Conservation (phyloP, 2,113 vertebrate genomes). For the Microtus pennsylvanicus region DNA sequence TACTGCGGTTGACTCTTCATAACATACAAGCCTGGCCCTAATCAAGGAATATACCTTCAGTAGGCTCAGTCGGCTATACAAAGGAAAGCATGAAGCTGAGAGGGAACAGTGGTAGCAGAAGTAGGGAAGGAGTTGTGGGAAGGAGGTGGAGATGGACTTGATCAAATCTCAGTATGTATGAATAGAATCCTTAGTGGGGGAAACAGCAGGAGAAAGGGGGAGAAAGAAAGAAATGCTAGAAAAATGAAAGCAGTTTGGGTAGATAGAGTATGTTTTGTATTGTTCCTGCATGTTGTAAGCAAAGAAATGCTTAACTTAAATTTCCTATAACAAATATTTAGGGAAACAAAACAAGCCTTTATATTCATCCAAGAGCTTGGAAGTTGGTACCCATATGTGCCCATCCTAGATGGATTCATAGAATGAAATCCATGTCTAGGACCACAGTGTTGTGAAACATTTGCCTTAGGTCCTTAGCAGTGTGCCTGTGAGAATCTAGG, state of each 20-base stretch:
- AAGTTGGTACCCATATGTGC: background rate
- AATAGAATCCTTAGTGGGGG: background rate
- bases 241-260: background rate
- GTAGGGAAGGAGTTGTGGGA: background rate
- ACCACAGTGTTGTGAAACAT: background rate
- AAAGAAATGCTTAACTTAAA: background rate
- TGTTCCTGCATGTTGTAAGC: background rate
- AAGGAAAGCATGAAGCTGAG: background rate
- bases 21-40: background rate
- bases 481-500: background rate
- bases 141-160: background rate
- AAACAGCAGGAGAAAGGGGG: background rate
- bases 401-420: background rate
- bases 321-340: background rate
- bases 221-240: background rate
- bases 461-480: background rate
- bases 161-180: background rate
- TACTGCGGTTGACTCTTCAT: background rate
- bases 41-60: background rate
- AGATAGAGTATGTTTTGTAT: background rate
- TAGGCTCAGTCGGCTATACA: background rate
- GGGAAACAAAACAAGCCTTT: background rate
- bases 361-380: background rate
- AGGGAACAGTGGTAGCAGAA: no score
- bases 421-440: background rate